These are phyloP conservation scores for Spisula subtruncata DNA, from an alignment of 2,888 invertebrate genomes.

Conservation along the genomic window DNA sequence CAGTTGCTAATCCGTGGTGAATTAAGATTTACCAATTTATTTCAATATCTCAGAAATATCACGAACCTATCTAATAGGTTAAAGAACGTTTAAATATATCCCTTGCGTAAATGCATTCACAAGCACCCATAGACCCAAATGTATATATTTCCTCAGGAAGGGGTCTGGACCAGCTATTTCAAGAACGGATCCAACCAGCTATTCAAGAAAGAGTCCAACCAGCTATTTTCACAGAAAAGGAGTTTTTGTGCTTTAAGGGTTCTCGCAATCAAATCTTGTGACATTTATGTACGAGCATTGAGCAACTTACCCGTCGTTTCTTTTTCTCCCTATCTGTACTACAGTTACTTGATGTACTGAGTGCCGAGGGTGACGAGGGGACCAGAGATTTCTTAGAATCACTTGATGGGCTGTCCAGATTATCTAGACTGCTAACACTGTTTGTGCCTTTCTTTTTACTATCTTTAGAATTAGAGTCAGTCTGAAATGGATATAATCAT, in stretches of 20 bases:
- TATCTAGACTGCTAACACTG: conserved; percentile 84
- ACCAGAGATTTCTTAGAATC: conserved; percentile 79
- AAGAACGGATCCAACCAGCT: no score
- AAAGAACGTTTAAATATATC: background rate
- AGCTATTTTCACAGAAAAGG: no score
- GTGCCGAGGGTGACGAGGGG: conserved; percentile 86
- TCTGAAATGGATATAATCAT: conserved; percentile 42
- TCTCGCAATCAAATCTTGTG: no score
- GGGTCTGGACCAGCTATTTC: no score
- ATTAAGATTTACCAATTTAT: background rate
- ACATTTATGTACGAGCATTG: no score
- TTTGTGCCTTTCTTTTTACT: conserved; percentile 86
- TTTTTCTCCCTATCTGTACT: conserved; percentile 84
- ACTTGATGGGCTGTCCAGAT: conserved; percentile 80
- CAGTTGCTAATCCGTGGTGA: background rate
- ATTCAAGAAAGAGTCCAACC: no score
- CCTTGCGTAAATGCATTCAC: background rate
- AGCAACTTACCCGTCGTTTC: conserved; percentile 52
- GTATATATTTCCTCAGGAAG: no score
- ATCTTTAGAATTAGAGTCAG: conserved; percentile 69
- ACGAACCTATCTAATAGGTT: background rate
- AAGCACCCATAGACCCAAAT: background rate
- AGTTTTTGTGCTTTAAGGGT: no score
- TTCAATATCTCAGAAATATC: background rate
- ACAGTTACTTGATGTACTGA: conserved; percentile 86